Conservation (phyloP, 2,113 vertebrate genomes). For the Candoia aspera region DNA sequence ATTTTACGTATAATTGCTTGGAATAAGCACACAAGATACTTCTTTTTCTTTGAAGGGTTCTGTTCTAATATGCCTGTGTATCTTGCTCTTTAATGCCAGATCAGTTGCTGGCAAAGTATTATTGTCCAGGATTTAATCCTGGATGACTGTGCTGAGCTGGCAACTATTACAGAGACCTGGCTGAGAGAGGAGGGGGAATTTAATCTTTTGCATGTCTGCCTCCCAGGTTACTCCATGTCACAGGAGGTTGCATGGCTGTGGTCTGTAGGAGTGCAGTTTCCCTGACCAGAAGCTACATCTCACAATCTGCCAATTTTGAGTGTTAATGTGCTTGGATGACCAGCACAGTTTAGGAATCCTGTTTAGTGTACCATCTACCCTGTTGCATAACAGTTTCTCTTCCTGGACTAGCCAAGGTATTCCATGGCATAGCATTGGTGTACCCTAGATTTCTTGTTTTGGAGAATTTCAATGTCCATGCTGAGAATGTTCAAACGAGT, state of each 20-base stretch:
- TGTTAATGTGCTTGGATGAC: not conserved
- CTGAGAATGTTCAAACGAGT: not conserved
- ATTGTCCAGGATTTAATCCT: not conserved
- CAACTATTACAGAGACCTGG: not conserved
- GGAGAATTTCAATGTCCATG: not conserved
- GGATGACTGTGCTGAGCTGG: not conserved
- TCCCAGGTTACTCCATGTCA: not conserved
- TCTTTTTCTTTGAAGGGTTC: not conserved
- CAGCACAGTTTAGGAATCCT: not conserved
- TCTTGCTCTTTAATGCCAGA: not conserved
- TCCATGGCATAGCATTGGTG: too few relatives aligned
- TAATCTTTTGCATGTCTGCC: not conserved
- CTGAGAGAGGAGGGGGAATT: not conserved
- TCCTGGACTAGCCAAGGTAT: not conserved
- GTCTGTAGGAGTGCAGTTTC: not conserved
- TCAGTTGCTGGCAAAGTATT: not conserved
- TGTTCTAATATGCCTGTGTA: not conserved
- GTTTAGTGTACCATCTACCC: not conserved
- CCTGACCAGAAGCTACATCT: not conserved
- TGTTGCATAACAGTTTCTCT: not conserved
- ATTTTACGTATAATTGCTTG: conserved; percentile 3
- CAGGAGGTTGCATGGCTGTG: not conserved
- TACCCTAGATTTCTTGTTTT: not conserved
- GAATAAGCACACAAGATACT: conserved; percentile 1
- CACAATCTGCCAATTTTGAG: not conserved